Percentiles rank a stretch among this genome's conserved stretches.
phyloP scores from a whole-genome alignment of 1,140 invertebrate genomes.

The Pollicipes pollicipes region DNA sequence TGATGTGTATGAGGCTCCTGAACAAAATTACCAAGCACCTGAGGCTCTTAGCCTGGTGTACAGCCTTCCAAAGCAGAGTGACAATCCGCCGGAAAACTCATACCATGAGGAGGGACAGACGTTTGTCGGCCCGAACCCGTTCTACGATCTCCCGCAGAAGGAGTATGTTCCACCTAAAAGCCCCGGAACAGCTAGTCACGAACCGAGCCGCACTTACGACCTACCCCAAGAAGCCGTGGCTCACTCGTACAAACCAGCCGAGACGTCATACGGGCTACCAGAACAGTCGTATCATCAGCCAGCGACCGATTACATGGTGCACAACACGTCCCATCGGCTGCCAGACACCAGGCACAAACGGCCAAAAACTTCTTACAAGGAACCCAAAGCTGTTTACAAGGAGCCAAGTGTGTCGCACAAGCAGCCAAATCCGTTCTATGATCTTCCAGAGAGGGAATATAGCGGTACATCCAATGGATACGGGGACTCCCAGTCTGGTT shows the following conservation, averaged over 20 bases:
- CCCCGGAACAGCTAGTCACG: neutral
- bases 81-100: neutral
- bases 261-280: neutral
- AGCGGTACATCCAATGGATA: neutral
- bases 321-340: neutral
- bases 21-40: neutral
- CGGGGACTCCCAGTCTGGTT: neutral
- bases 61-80: neutral
- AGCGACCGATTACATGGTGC: neutral
- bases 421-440: neutral
- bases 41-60: neutral
- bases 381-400: neutral
- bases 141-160: conserved; percentile 7
- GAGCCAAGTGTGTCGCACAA: neutral
- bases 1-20: neutral
- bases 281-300: neutral
- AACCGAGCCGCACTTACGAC: conserved; percentile 6
- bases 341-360: neutral
- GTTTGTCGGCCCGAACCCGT: conserved; percentile 4
- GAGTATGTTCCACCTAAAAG: neutral
- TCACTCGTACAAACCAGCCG: neutral
- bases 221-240: neutral
- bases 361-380: neutral
- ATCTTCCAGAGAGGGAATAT: neutral
- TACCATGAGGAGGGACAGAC: neutral